These are phyloP conservation scores for Patella ulyssiponensis DNA, from an alignment of 2,888 invertebrate genomes.

Conservation along the genomic window DNA sequence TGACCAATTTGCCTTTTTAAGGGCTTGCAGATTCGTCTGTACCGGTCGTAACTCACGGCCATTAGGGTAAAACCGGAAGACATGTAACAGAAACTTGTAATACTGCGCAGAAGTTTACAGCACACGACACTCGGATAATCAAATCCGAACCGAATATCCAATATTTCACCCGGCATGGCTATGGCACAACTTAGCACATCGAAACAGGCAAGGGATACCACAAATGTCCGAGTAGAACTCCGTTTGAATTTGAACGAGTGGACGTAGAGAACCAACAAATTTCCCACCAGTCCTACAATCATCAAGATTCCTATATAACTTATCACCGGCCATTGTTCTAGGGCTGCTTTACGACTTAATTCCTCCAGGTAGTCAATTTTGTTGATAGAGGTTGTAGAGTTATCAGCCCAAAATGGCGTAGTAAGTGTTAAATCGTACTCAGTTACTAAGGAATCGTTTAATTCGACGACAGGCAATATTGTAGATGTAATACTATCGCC, in stretches of 20 bases:
- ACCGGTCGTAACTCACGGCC: conserved; percentile 55
- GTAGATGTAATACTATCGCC: too few relatives aligned
- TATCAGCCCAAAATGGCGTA: too few relatives aligned
- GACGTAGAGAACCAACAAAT: conserved; percentile 50
- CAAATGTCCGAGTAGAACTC: conserved; percentile 53
- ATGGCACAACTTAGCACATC: conserved; percentile 53
- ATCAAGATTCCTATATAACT: conserved; percentile 50
- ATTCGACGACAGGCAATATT: too few relatives aligned
- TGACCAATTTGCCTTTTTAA: conserved; percentile 45
- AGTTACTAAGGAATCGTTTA: too few relatives aligned
- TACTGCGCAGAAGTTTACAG: conserved; percentile 49
- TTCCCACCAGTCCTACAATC: conserved; percentile 54
- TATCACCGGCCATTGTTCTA: conserved; percentile 51
- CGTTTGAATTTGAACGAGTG: conserved; percentile 51
- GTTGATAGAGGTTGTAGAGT: too few relatives aligned
- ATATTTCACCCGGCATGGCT: conserved; percentile 53
- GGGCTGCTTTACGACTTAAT: conserved; percentile 44
- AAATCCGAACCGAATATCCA: conserved; percentile 51
- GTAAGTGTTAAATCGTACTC: too few relatives aligned
- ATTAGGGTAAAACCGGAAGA: conserved; percentile 55
- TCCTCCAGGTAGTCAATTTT: conserved; percentile 32
- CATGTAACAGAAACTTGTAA: conserved; percentile 48
- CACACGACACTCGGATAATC: conserved; percentile 50
- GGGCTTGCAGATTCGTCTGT: conserved; percentile 54
- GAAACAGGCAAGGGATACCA: conserved; percentile 51